These are phyloP conservation scores for Syngnathus typhle DNA, from an alignment of 2,113 vertebrate species.

Conservation along the genomic window DNA sequence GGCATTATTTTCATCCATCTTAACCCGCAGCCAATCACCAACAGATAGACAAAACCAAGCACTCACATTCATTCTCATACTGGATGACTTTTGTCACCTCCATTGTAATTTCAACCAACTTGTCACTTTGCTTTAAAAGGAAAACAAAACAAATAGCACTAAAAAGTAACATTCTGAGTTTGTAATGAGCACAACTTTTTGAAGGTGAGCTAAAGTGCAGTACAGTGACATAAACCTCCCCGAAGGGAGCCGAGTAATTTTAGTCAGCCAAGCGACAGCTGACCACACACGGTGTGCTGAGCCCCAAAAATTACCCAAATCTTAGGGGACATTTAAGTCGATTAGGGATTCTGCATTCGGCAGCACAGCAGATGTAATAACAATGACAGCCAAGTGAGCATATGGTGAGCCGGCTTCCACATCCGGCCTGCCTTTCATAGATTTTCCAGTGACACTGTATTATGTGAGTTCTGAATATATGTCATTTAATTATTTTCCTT, in stretches of 20 bases:
- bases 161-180: neutral
- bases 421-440: conserved; percentile 37
- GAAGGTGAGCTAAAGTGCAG: conserved; percentile 21
- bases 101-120: neutral
- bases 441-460: conserved; percentile 32
- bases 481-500: too few relatives aligned
- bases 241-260: conserved; percentile 40
- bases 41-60: neutral
- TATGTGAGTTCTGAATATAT: conserved; percentile 23
- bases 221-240: conserved; percentile 34
- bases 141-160: neutral
- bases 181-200: conserved; percentile 12
- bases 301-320: conserved; percentile 55
- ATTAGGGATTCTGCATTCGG: conserved; percentile 39
- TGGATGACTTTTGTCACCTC: neutral
- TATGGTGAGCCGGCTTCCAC: conserved; percentile 36
- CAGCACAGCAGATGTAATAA: conserved; percentile 24
- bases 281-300: conserved; percentile 59
- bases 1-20: neutral
- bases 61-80: neutral
- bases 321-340: conserved; percentile 40
- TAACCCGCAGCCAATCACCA: neutral
- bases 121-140: neutral
- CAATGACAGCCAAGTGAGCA: conserved; percentile 44
- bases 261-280: conserved; percentile 27